These are phyloP conservation scores for Clanis bilineata DNA, from an alignment of 2,888 invertebrate genomes.

Conservation along the genomic window DNA sequence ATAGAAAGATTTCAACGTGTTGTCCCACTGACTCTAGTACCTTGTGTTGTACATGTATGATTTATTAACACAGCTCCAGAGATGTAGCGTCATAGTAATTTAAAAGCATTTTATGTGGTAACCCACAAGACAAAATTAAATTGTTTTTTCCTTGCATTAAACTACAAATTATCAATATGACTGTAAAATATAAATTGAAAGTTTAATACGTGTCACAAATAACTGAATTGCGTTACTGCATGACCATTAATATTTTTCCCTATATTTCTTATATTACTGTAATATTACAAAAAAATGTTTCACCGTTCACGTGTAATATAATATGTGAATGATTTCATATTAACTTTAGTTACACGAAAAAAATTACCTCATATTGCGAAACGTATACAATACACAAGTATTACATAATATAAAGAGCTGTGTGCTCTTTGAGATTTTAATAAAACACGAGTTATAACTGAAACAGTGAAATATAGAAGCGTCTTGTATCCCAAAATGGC, in stretches of 20 bases:
- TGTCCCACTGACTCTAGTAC: background rate
- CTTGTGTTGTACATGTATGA: background rate
- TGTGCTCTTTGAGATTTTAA: background rate
- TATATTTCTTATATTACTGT: too few relatives aligned
- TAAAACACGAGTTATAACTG: background rate
- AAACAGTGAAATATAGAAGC: background rate
- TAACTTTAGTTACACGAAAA: background rate
- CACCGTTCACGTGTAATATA: too few relatives aligned
- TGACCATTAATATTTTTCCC: too few relatives aligned
- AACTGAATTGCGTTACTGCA: too few relatives aligned
- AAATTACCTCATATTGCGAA: background rate
- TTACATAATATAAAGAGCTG: too few relatives aligned
- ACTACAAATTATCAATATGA: too few relatives aligned
- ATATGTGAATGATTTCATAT: background rate
- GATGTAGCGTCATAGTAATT: background rate
- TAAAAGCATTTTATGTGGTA: background rate
- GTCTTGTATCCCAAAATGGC: background rate
- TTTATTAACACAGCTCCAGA: background rate
- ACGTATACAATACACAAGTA: background rate
- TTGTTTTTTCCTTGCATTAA: too few relatives aligned
- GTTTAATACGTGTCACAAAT: too few relatives aligned
- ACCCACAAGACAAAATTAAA: too few relatives aligned
- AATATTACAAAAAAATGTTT: too few relatives aligned
- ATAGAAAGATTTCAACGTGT: constrained; percentile 16
- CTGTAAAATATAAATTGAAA: too few relatives aligned